Percentiles rank a stretch among this genome's conserved stretches.
Evolutionary conservation across 2,113 vertebrate genomes (phyloP).

Genomic region (Pipra filicauda): DNA sequence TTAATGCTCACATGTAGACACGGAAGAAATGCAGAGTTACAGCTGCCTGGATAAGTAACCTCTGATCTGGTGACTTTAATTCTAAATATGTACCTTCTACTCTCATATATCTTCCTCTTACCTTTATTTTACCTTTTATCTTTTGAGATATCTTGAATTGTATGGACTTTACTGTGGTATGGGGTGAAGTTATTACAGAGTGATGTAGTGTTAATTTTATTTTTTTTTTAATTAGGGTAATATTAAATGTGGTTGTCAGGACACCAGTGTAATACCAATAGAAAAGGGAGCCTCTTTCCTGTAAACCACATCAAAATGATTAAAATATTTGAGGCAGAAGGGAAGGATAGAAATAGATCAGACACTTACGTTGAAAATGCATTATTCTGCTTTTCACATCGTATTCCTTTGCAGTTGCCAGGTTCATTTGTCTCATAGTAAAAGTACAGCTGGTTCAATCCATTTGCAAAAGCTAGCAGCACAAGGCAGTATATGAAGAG

Average conservation of each 20-base stretch:
- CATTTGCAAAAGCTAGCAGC: slow-evolving; percentile 94
- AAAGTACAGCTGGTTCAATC: slow-evolving; percentile 96
- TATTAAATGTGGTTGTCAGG: neutral
- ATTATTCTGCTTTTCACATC: slow-evolving; percentile 90
- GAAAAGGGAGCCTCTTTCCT: neutral
- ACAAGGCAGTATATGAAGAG: slow-evolving; percentile 99
- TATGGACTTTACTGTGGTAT: neutral
- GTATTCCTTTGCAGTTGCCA: slow-evolving; percentile 88
- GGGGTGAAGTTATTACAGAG: neutral
- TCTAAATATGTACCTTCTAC: neutral
- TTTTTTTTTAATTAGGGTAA: neutral
- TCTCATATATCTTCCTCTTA: neutral
- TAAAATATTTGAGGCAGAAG: neutral
- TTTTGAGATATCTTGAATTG: neutral
- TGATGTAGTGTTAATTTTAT: neutral
- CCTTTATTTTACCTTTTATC: neutral
- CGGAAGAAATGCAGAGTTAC: neutral
- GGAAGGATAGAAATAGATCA: neutral
- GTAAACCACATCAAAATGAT: neutral
- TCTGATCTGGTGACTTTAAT: neutral
- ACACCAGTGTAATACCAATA: neutral
- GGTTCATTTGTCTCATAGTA: slow-evolving; percentile 82
- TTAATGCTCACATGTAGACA: neutral
- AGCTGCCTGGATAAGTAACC: neutral
- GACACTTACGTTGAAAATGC: slow-evolving; percentile 94